Evolutionary conservation across 2,888 invertebrate species (phyloP).

Genomic region (Acholoe squamosa): DNA sequence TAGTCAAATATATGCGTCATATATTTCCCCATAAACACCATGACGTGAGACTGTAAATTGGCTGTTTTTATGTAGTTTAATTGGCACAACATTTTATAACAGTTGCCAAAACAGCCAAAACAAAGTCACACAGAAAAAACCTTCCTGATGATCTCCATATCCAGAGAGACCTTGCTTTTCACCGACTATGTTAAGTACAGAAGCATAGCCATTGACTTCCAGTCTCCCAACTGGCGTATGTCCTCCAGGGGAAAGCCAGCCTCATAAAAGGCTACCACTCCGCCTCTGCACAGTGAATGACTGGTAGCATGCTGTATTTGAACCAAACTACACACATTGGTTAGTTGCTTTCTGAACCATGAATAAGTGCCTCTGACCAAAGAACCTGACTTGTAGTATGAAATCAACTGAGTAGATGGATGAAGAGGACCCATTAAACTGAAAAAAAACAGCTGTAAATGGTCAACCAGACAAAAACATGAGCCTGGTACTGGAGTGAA

Average conservation of each 20-base stretch:
- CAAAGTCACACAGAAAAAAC: neutral
- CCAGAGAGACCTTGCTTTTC: neutral
- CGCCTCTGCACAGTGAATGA: neutral
- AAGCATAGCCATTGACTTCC: neutral
- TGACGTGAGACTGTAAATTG: neutral
- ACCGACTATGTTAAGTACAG: neutral
- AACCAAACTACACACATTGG: neutral
- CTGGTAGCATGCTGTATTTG: neutral
- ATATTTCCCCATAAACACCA: neutral
- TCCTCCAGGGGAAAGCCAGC: slow-evolving; percentile 15
- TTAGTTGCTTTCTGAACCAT: neutral
- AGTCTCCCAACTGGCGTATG: neutral
- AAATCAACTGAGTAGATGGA: neutral
- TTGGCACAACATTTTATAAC: neutral
- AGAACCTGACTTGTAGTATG: neutral
- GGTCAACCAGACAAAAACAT: neutral
- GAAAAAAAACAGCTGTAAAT: neutral
- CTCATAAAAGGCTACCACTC: neutral
- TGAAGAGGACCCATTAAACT: neutral
- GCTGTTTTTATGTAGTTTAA: neutral
- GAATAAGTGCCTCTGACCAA: neutral
- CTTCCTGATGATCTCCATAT: neutral
- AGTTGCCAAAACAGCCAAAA: neutral
- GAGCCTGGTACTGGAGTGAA: neutral
- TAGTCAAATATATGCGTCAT: neutral